phyloP scores from a whole-genome alignment of 2,113 vertebrate species.

The Emydocephalus ijimae region DNA sequence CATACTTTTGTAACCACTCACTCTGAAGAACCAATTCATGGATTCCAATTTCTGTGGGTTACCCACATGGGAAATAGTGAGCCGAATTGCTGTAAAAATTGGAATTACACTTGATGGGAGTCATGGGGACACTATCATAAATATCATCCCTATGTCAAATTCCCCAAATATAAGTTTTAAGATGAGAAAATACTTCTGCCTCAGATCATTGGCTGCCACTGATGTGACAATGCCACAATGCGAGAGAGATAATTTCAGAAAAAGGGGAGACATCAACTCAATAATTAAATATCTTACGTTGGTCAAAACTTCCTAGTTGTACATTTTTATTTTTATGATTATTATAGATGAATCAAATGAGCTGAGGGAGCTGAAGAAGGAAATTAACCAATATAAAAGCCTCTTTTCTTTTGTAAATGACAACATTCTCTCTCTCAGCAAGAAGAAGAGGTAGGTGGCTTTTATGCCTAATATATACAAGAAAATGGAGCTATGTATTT shows the following conservation, averaged over 20 bases:
- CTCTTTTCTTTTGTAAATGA: slow-evolving; percentile 19
- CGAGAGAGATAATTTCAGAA: neutral
- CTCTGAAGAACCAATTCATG: neutral
- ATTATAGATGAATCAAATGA: neutral
- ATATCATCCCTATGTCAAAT: neutral
- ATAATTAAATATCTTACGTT: neutral
- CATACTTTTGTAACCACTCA: neutral
- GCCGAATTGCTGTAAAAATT: neutral
- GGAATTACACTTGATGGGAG: neutral
- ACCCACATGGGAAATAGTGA: neutral
- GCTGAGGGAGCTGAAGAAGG: neutral
- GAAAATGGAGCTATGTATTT: slow-evolving; percentile 2
- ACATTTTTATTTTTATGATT: neutral
- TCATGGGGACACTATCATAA: neutral
- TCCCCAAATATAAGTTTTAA: neutral
- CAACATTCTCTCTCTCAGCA: slow-evolving; percentile 26
- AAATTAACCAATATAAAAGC: neutral
- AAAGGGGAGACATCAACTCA: neutral
- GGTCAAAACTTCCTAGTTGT: neutral
- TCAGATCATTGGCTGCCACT: neutral
- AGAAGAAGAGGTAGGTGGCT: slow-evolving; percentile 30
- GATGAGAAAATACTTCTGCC: neutral
- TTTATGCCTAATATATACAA: slow-evolving; percentile 20
- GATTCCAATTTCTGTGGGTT: neutral
- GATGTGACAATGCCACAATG: neutral